These are phyloP conservation scores for Amblyjoppa proteus DNA, from an alignment of 2,888 invertebrate genomes.

Conservation along the genomic window DNA sequence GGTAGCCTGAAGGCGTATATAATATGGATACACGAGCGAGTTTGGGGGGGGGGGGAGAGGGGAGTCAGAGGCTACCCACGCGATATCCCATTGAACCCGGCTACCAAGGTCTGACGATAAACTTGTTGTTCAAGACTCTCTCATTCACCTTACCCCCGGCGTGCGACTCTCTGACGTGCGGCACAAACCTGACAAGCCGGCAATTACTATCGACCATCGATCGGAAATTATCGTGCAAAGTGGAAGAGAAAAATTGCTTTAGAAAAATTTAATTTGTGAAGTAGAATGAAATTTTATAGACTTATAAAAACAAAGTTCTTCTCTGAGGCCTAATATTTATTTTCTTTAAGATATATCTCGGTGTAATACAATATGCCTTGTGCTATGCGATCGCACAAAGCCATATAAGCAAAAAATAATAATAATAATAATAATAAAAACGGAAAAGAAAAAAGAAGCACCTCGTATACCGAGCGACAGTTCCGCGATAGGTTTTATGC, in stretches of 20 bases:
- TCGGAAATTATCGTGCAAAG: background rate
- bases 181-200: background rate
- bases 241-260: background rate
- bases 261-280: too few relatives aligned
- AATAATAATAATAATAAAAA: background rate
- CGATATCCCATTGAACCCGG: conserved; percentile 26
- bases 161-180: background rate
- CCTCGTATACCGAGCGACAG: conserved; percentile 9
- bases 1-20: background rate
- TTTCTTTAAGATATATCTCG: background rate
- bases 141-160: too few relatives aligned
- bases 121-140: conserved; percentile 3
- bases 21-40: background rate
- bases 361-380: background rate
- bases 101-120: background rate
- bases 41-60: background rate
- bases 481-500: conserved; percentile 42
- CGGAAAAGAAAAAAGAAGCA: conserved; percentile 4
- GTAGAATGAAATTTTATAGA: too few relatives aligned
- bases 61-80: conserved; percentile 19
- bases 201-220: background rate
- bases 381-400: background rate
- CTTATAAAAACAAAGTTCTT: too few relatives aligned
- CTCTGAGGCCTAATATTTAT: background rate
- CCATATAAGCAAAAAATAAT: background rate